Percentiles rank a stretch among this genome's conserved stretches.
phyloP scores from a whole-genome alignment of 2,797 vertebrate genomes.

The Ctenosaura bakeri region DNA sequence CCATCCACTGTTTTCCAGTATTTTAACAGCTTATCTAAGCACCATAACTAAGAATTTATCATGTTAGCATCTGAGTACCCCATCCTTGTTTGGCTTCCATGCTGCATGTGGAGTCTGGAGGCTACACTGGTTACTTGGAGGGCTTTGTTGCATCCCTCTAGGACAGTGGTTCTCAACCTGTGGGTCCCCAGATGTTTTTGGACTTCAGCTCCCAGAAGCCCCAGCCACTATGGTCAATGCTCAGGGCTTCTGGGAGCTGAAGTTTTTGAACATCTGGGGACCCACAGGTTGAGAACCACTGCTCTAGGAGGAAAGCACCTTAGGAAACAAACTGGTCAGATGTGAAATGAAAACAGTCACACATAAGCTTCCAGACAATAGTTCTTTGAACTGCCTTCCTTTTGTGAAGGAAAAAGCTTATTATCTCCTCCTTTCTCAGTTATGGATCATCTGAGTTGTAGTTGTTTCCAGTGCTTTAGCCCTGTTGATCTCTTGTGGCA shows the following conservation, averaged over 20 bases:
- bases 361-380: neutral
- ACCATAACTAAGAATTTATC: neutral
- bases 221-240: no score
- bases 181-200: no score
- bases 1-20: neutral
- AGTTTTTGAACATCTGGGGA: no score
- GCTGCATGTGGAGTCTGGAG: neutral
- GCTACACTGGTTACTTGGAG: neutral
- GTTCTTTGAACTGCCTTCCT: neutral
- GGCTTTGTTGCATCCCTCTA: neutral
- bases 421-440: neutral
- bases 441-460: neutral
- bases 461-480: neutral
- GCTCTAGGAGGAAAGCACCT: neutral
- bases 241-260: no score
- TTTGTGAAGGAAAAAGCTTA: constrained; percentile 5
- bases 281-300: no score
- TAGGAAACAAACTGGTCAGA: neutral
- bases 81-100: neutral
- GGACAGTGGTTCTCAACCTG: no score
- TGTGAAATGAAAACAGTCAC: neutral
- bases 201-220: no score
- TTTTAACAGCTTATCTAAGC: neutral
- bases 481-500: neutral
- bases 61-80: neutral